These are phyloP conservation scores for Morpho helenor DNA, from an alignment of 2,888 invertebrate genomes.

Conservation along the genomic window DNA sequence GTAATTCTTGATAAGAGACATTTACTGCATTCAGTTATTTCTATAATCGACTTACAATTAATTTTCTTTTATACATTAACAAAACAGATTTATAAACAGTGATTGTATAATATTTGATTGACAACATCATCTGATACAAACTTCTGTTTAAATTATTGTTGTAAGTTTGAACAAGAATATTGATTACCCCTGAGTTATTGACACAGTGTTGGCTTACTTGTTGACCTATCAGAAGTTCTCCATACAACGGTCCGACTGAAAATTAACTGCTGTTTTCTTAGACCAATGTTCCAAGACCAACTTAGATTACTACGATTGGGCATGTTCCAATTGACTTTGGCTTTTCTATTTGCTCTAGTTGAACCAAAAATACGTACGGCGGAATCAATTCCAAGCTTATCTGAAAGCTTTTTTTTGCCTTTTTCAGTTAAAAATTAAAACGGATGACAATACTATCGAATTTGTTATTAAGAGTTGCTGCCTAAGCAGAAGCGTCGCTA, in stretches of 20 bases:
- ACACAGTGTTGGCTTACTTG: conserved; percentile 7
- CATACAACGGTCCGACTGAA: conserved; percentile 9
- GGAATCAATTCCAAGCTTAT: background rate
- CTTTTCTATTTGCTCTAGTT: conserved; percentile 2
- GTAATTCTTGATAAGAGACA: too few relatives aligned
- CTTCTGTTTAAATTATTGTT: background rate
- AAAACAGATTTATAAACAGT: too few relatives aligned
- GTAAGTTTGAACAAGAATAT: conserved; percentile 7
- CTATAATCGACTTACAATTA: too few relatives aligned
- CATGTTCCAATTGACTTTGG: conserved; percentile 7
- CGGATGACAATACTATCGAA: too few relatives aligned
- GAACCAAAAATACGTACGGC: conserved; percentile 1
- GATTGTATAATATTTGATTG: too few relatives aligned
- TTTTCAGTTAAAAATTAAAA: too few relatives aligned
- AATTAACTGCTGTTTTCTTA: conserved; percentile 14
- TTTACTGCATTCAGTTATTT: too few relatives aligned
- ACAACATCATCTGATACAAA: too few relatives aligned
- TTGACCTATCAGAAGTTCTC: conserved; percentile 13
- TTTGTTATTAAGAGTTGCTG: too few relatives aligned
- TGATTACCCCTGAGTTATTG: conserved; percentile 10
- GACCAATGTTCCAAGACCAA: background rate
- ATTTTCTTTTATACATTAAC: too few relatives aligned
- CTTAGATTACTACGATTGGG: conserved; percentile 11
- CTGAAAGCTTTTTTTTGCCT: too few relatives aligned
- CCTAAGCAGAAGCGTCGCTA: too few relatives aligned